A percentile compares a stretch with the other conserved stretches of the same genome.
phyloP scores from a whole-genome alignment of 2,888 invertebrate species.

The Apodemia mormo region DNA sequence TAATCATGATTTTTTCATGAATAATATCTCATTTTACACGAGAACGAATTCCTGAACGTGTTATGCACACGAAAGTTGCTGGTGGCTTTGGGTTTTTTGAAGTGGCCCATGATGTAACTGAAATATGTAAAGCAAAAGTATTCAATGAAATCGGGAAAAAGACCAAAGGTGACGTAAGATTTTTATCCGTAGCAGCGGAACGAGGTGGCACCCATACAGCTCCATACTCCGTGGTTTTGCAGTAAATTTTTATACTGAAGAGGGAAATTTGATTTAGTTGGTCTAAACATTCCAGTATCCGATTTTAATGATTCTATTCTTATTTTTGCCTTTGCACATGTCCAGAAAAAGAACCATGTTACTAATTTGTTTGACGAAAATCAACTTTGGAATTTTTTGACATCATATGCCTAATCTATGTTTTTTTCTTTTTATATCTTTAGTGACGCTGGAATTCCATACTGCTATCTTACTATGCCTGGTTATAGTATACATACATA shows the following conservation, averaged over 20 bases:
- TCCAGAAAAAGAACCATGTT: conserved; percentile 79
- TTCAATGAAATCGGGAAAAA: conserved; percentile 88
- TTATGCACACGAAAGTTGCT: conserved; percentile 21
- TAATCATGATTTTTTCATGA: conserved; percentile 23
- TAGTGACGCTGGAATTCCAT: conserved; percentile 92
- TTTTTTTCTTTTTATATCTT: conserved; percentile 89
- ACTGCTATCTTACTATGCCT: conserved; percentile 93
- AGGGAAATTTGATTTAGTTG: conserved; percentile 94
- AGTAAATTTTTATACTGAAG: conserved; percentile 94
- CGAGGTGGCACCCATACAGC: conserved; percentile 92
- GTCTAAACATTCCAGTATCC: conserved; percentile 93
- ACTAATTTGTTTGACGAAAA: conserved; percentile 60
- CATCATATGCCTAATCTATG: conserved; percentile 82
- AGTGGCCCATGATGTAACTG: conserved; percentile 90
- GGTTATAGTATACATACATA: conserved; percentile 95
- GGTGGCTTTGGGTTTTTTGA: conserved; percentile 87
- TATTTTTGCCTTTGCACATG: conserved; percentile 83
- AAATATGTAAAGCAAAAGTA: conserved; percentile 87
- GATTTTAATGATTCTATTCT: conserved; percentile 92
- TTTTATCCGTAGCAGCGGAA: conserved; percentile 91
- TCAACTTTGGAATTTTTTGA: conserved; percentile 77
- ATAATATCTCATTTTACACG: conserved; percentile 29
- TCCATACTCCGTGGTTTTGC: conserved; percentile 95
- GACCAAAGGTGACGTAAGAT: conserved; percentile 89
- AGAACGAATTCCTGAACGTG: conserved; percentile 30